phyloP scores from a whole-genome alignment of 1,140 invertebrate species.

The Megalonaias nervosa region DNA sequence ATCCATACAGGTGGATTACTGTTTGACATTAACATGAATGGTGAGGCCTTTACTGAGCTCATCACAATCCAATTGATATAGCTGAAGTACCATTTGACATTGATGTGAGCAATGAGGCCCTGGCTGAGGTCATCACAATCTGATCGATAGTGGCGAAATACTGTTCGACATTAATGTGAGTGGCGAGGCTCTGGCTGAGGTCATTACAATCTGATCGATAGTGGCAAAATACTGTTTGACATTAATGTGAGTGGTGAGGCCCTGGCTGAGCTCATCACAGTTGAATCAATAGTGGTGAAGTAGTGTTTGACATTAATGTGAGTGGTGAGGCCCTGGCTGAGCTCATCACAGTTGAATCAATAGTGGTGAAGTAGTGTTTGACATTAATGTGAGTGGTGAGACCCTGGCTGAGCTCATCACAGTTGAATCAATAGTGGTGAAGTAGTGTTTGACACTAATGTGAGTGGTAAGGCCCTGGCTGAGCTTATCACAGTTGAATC shows the following conservation, averaged over 20 bases:
- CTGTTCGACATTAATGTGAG: too few relatives aligned
- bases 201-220: constrained; percentile 65
- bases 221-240: constrained; percentile 50
- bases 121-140: too few relatives aligned
- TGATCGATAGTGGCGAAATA: too few relatives aligned
- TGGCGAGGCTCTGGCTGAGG: constrained; percentile 59
- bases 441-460: too few relatives aligned
- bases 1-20: constrained; percentile 60
- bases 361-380: constrained; percentile 54
- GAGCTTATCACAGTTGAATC: too few relatives aligned
- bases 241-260: constrained; percentile 54
- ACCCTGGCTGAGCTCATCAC: constrained; percentile 64
- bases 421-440: constrained; percentile 66
- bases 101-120: not conserved
- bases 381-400: constrained; percentile 28
- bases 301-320: too few relatives aligned
- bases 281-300: too few relatives aligned
- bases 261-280: too few relatives aligned
- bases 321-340: constrained; percentile 65
- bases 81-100: constrained; percentile 34
- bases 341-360: constrained; percentile 63
- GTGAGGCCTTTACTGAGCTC: constrained; percentile 62
- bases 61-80: constrained; percentile 67
- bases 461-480: not conserved
- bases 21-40: not conserved